Base-by-base conservation (phyloP, 2,888 invertebrate species). In the Andrena flavipes region DNA sequence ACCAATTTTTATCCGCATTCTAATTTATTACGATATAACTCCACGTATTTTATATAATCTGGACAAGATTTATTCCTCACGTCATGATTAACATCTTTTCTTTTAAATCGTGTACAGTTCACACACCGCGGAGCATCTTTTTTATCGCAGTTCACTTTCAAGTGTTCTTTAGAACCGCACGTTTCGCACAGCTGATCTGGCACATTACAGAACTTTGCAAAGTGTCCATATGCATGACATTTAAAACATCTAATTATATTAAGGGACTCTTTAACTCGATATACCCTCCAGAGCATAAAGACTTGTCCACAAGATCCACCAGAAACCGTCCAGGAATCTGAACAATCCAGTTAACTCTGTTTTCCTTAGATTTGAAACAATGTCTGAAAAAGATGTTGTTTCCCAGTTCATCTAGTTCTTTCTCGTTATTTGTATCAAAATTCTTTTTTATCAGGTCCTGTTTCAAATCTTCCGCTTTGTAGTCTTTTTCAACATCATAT, bases 401-500 rank as follows among this genome's bases (percentile, higher is more conserved):
- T 42, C 42, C 13, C 13, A 42, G 3, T 3, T 42, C 42, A 3
- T 13, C 42, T 42, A 42, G 13, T 13, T 42, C 42, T 56, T 8
- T 2, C 13, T 30, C 8, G n/a, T 6, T 33, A 1, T 23, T 69
- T 5, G 2, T 4, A 35, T 69, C 35, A 42, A 71, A 49, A 10
- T 71, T 71, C 13, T 48, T 71, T 2, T 10, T 26, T n/a, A 71
- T 42, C 29, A 49, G 20, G 1, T 71, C 60, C 26, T 62, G 49
- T 13, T 60, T 49, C 6, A 71, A n/a, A 0, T 71, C 59, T n/a
- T 49, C 71, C 0, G 1, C 10, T 13, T 60, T 71, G n/a, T 71
- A 48, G 0, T 71, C 60, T 2, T 60, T 62, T 30, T 71, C 60
- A 10, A 70, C 48, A n/a, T 72, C 63, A 4, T 63, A 71, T 29